A percentile compares a stretch with the other conserved stretches of the same genome.
phyloP scores from a whole-genome alignment of 2,888 invertebrate species.

The Acrobeloides nanus region DNA sequence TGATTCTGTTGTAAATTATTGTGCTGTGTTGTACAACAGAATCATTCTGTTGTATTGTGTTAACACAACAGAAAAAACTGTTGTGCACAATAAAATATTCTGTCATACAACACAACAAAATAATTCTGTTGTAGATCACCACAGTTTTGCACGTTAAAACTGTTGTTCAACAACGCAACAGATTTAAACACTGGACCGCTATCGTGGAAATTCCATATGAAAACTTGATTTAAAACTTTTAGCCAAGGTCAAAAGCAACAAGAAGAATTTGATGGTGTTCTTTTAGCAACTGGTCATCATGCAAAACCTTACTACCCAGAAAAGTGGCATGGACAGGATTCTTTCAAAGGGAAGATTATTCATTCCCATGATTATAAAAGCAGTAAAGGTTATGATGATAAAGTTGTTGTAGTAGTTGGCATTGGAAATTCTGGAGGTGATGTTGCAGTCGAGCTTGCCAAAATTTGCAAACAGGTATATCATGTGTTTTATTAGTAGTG shows the following conservation, averaged over 20 bases:
- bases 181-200: no score
- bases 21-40: no score
- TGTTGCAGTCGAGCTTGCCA: conserved; percentile 54
- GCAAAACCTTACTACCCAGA: conserved; percentile 55
- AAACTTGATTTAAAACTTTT: no score
- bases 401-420: conserved; percentile 56
- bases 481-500: neutral
- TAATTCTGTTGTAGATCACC: no score
- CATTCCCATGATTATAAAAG: conserved; percentile 53
- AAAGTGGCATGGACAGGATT: conserved; percentile 51
- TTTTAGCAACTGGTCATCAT: conserved; percentile 59
- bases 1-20: no score
- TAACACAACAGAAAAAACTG: no score
- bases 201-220: no score
- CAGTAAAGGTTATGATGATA: conserved; percentile 51
- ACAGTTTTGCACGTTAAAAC: no score
- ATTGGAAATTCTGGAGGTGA: conserved; percentile 58
- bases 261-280: conserved; percentile 56
- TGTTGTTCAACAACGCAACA: no score
- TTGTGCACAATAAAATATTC: no score
- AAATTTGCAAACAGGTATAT: neutral
- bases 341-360: conserved; percentile 44
- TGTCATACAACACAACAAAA: no score
- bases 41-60: no score
- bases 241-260: conserved; percentile 19